Evolutionary conservation across 1,140 invertebrate species (phyloP), one percentile per base, ranked within the genome.

Genomic region (Lasioglossum baleicum): DNA sequence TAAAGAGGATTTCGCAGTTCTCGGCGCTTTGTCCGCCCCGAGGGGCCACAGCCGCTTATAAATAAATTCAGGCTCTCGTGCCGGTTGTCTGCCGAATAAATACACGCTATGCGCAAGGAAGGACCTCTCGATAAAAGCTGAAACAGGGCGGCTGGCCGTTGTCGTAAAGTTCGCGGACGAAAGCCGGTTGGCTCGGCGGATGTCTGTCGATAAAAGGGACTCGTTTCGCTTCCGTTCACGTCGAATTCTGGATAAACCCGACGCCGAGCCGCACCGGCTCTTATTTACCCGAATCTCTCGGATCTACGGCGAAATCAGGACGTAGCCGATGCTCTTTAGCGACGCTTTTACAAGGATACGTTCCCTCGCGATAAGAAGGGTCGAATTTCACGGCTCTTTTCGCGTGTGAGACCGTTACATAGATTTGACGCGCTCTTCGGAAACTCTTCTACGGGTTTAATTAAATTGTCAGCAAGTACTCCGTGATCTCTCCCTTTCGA

Each of bases 41-140:
- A 22, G 48, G 51, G 13, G 15, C 5, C 3, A 6, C 70, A 13
- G 81, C 61, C 70, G 69, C 82, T 85, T 85, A 81, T 84, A 85
- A 85, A 85, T 85, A 85, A 85, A 84, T 84, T 83, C 77, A 64
- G 35, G 40, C 51, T 72, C 63, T 65, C 64, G 74, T 69, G 63
- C 69, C 48, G 31, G n/a, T 53, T 85, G 63, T 72, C 56, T 31
- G 58, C 2, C 35, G 51, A 35, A 53, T 61, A 76, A 73, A 85
- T 85, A 72, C 83, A 81, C 64, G 68, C 17, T 61, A 22, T 26
- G 53, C 74, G 74, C 75, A 40, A 17, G 53, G 61, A 75, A 35
- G 68, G 40, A 48, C 8, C 58, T 53, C 64, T 63, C 76, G 83
- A 84, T 83, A 84, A 83, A 83, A 75, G 81, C 20, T 56, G 69